Evolutionary conservation across 2,888 invertebrate genomes (phyloP), one percentile per base, ranked within the genome.

Genomic region (Caenorhabditis afra): DNA sequence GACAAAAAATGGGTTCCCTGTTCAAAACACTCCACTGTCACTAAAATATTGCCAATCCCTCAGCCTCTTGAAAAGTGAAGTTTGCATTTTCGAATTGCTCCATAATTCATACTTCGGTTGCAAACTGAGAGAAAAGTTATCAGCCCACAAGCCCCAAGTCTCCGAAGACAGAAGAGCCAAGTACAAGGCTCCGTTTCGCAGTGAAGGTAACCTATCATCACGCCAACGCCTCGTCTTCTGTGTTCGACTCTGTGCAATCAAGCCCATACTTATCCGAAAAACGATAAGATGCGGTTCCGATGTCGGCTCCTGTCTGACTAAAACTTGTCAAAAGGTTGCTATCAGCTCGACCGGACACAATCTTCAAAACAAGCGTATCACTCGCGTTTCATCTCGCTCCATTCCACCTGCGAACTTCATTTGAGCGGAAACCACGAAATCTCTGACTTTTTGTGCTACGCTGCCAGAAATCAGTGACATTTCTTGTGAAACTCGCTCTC

Each of bases 401-500:
- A 61, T 61, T 70, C 37, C 73, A 73, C 73, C 73, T 73, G 73
- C 23, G 22, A 57, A 23, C 29, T 61, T 62, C n/a, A n/a, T 52
- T 71, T 47, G 23, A 55, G 61, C 62, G 61, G 12, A 35, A 71
- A 35, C 29, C 29, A 29, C 29, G 18, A 47, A 29, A 29, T 3
- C 29, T 29, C 29, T 29, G 29, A 29, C 29, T 29, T 29, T 29
- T 7, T 29, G 29, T 29, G 29, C n/a, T 29, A 3, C 29, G 29
- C 7, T 29, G 29, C 7, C 29, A 55, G n/a, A 47, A 29, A 16
- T 45, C 14, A 39, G 23, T 20, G 23, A 23, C 10, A 22, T 64
- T 45, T 22, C 29, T 16, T 23, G 29, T 7, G 29, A 29, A 29
- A 29, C 29, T 5, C 29, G 3, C 29, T 29, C 7, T 5, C 29